Evolutionary conservation across 2,113 vertebrate species (phyloP).

Genomic region (Butorides virescens): DNA sequence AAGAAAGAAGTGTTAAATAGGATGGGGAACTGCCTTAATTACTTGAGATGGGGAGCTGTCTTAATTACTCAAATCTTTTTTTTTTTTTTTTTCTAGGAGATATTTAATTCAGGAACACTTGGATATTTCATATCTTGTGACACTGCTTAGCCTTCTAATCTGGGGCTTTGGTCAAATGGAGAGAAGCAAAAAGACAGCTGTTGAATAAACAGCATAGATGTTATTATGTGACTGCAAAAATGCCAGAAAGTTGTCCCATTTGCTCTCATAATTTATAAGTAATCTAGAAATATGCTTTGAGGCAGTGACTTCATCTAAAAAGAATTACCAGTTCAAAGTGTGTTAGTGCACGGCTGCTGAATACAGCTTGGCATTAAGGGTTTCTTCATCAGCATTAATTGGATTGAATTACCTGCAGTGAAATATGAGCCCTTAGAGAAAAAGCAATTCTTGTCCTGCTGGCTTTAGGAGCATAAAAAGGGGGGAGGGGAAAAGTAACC

Average conservation of each 20-base stretch:
- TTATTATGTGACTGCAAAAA: constrained; percentile 5
- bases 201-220: not conserved
- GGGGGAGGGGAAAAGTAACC: not conserved
- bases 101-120: constrained; percentile 5
- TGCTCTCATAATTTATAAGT: constrained; percentile 26
- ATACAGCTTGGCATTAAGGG: not conserved
- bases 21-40: not conserved
- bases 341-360: not conserved
- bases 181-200: constrained; percentile 32
- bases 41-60: not conserved
- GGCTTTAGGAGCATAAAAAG: not conserved
- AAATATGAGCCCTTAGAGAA: not conserved
- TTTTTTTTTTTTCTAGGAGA: not conserved
- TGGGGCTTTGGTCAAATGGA: not conserved
- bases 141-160: constrained; percentile 9
- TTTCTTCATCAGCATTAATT: constrained; percentile 37
- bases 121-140: not conserved
- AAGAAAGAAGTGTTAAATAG: constrained; percentile 15
- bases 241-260: constrained; percentile 10
- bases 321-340: constrained; percentile 2
- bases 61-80: not conserved
- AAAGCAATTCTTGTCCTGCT: not conserved
- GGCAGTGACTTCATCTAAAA: constrained; percentile 35
- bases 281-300: constrained; percentile 38
- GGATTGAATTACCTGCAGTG: constrained; percentile 43